Base-by-base conservation (phyloP, 1,140 invertebrate species). In the Zaprionus kolodkinae region DNA sequence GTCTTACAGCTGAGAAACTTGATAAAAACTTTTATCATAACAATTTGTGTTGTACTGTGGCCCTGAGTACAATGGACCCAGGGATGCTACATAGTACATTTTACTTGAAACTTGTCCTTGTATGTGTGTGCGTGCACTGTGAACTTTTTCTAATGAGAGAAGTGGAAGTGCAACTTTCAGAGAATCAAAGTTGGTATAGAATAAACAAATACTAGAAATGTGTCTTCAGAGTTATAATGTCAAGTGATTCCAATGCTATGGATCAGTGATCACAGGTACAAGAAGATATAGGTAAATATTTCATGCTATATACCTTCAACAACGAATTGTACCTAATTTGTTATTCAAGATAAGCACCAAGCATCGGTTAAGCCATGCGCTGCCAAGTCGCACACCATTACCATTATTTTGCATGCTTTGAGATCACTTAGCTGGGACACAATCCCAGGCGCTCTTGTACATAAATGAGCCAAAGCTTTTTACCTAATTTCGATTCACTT, bases 21-120 rank as follows among this genome's bases (percentile, higher is more conserved):
- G 84, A 89, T 88, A 88, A 89, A 89, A 88, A 88, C 85, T 88
- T 88, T 89, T 88, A 89, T 89, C 85, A 88, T 88, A 88, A 88
- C 84, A 88, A 88, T 88, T 88, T 88, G 84, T 93, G 71, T 87
- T 87, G 80, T 89, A 84, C 76, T 88, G 72, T 72, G 55, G 61
- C 43, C 43, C 48, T 21, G 11, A 15, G 13, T 67, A 72, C 76
- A 66, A 67, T 59, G 72, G 63, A 75, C 72, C 76, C 88, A 84
- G 73, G 64, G 55, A 50, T 52, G 40, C 27, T 60, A 59, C 43
- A 65, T 45, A 60, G 68, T 60, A 17, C 17, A 60, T 27, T 50
- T 15, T 62, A n/a, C 36, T 54, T 55, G 38, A 17, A 65, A 64
- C 48, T 81, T 69, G 40, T 45, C 25, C 43, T 3, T 60, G 3